A percentile compares a stretch with the other conserved stretches of the same genome.
Evolutionary conservation across 2,797 vertebrate species (phyloP).

Genomic region (Heterohyrax brucei): DNA sequence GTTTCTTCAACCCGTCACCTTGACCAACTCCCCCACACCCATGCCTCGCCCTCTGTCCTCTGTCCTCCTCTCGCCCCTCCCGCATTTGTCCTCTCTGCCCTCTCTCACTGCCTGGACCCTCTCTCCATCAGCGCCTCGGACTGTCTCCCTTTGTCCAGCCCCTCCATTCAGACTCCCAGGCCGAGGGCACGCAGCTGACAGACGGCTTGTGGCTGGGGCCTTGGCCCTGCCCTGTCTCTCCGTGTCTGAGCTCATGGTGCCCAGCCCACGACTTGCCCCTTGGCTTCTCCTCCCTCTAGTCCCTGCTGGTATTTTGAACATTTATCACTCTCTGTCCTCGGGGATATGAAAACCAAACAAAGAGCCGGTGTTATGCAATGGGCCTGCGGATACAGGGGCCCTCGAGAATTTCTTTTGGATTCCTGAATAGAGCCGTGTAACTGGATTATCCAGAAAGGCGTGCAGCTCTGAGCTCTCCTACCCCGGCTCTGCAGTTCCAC

Average conservation of each 20-base stretch:
- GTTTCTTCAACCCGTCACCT: not conserved
- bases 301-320: not conserved
- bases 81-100: not conserved
- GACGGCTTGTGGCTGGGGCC: not conserved
- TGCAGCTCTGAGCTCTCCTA: not conserved
- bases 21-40: accelerated
- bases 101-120: not conserved
- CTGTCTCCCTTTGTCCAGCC: not conserved
- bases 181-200: not conserved
- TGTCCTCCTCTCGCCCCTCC: not conserved
- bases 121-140: not conserved
- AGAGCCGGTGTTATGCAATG: not conserved
- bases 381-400: not conserved
- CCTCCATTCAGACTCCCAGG: not conserved
- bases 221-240: not conserved
- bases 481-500: constrained; percentile 7
- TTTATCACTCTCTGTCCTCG: constrained; percentile 45
- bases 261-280: not conserved
- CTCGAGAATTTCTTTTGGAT: not conserved
- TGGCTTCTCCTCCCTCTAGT: not conserved
- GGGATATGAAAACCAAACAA: not conserved
- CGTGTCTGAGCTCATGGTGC: not conserved
- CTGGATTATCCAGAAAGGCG: not conserved
- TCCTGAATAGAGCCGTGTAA: constrained; percentile 44
- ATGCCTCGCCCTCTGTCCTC: not conserved